Evolutionary conservation across 2,113 vertebrate genomes (phyloP).

Genomic region (Mionectes macconnelli): DNA sequence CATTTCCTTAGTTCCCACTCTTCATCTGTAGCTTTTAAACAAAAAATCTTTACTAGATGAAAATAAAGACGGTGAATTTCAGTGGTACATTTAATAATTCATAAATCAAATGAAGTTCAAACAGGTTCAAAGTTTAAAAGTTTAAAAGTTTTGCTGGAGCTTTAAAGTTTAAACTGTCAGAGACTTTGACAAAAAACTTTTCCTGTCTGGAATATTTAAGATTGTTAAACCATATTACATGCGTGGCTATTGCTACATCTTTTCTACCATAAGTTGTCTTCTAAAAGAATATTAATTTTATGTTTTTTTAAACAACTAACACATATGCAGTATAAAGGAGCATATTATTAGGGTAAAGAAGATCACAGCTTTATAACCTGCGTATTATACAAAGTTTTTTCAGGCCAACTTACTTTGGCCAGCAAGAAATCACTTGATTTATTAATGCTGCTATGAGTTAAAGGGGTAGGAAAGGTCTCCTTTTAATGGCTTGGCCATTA

Average conservation of each 20-base stretch:
- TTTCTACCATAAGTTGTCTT: constrained; percentile 36
- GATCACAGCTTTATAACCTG: background rate
- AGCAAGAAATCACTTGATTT: constrained; percentile 45
- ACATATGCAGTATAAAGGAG: background rate
- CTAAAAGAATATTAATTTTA: background rate
- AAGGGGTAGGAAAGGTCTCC: constrained; percentile 48
- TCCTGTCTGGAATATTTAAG: constrained; percentile 81
- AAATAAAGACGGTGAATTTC: constrained; percentile 75
- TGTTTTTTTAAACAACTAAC: background rate
- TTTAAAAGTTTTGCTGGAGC: constrained; percentile 83
- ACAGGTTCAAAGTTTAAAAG: constrained; percentile 85
- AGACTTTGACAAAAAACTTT: constrained; percentile 81
- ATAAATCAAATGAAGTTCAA: constrained; percentile 82
- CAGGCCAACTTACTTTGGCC: background rate
- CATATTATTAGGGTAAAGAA: background rate
- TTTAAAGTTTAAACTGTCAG: constrained; percentile 83
- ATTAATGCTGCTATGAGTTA: constrained; percentile 7
- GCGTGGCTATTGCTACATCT: constrained; percentile 42
- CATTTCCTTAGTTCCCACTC: constrained; percentile 54
- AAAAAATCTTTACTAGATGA: constrained; percentile 73
- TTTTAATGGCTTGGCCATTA: constrained; percentile 67
- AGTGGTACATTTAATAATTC: constrained; percentile 83
- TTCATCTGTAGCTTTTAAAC: constrained; percentile 71
- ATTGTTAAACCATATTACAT: constrained; percentile 72
- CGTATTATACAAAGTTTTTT: background rate